Evolutionary conservation across 2,888 invertebrate species (phyloP).

Genomic region (Plemyria rubiginata): DNA sequence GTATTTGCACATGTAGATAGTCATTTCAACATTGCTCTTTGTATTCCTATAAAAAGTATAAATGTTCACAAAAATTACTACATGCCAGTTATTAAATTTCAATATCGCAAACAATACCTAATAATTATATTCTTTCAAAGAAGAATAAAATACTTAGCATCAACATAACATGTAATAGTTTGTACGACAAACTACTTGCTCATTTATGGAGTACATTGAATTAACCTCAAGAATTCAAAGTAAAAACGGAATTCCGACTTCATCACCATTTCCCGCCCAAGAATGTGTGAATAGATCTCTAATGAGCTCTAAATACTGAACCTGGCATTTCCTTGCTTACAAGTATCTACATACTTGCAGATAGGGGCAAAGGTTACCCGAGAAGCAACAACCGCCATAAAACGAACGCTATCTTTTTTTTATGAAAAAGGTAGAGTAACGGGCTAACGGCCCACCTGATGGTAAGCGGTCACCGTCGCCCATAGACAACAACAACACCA

Average conservation of each 20-base stretch:
- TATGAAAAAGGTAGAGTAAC: too few species aligned
- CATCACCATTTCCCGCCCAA: constrained; percentile 26
- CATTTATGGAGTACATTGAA: constrained; percentile 8
- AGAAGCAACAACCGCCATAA: not conserved
- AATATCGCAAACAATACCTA: too few species aligned
- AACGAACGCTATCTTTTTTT: not conserved
- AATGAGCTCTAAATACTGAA: constrained; percentile 56
- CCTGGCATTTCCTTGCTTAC: constrained; percentile 49
- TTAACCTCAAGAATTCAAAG: constrained; percentile 32
- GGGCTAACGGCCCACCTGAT: too few species aligned
- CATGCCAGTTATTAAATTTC: too few species aligned
- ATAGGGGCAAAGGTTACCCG: not conserved
- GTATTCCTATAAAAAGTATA: too few species aligned
- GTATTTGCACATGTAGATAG: too few species aligned
- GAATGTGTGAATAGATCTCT: constrained; percentile 57
- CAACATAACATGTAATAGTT: not conserved
- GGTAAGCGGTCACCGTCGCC: too few species aligned
- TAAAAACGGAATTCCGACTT: constrained; percentile 25
- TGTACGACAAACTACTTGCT: not conserved
- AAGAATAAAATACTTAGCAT: not conserved
- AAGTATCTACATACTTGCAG: constrained; percentile 15
- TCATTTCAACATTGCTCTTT: too few species aligned
- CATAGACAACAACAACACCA: too few species aligned
- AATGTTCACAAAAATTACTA: too few species aligned
- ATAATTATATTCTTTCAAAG: not conserved